Conservation (phyloP, 2,113 vertebrate genomes). For the Peromyscus californicus region DNA sequence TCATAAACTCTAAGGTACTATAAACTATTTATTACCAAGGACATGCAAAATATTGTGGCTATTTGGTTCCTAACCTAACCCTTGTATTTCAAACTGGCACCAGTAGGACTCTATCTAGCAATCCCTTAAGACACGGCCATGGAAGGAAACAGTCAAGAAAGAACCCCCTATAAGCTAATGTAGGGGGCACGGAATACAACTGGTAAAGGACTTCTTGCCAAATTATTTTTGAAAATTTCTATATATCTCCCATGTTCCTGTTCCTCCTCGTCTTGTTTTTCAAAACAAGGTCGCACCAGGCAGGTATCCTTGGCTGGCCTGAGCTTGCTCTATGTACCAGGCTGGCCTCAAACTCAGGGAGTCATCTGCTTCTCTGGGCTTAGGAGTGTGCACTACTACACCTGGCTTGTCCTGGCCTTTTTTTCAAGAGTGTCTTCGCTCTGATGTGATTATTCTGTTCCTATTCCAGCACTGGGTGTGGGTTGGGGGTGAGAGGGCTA, state of each 20-base stretch:
- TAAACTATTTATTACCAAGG: constrained; percentile 49
- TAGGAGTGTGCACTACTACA: background rate
- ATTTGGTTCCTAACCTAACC: background rate
- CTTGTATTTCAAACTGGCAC: background rate
- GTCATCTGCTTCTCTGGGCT: background rate
- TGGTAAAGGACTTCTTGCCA: constrained; percentile 9
- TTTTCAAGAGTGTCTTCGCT: background rate
- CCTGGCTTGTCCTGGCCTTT: background rate
- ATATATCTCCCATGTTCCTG: background rate
- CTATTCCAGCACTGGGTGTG: background rate
- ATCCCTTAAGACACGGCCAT: background rate
- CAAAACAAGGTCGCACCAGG: background rate
- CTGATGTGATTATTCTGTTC: background rate
- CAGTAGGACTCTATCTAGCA: background rate
- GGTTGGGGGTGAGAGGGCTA: background rate
- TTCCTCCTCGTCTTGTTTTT: background rate
- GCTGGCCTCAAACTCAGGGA: background rate
- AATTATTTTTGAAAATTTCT: background rate
- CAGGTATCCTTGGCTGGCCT: background rate
- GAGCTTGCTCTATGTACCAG: background rate
- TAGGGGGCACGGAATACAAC: background rate
- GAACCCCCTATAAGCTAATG: background rate
- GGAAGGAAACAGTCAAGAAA: background rate
- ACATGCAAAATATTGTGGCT: background rate
- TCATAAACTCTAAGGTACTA: background rate